phyloP scores from a whole-genome alignment of 2,113 vertebrate species.

The Eupsittula cactorum region DNA sequence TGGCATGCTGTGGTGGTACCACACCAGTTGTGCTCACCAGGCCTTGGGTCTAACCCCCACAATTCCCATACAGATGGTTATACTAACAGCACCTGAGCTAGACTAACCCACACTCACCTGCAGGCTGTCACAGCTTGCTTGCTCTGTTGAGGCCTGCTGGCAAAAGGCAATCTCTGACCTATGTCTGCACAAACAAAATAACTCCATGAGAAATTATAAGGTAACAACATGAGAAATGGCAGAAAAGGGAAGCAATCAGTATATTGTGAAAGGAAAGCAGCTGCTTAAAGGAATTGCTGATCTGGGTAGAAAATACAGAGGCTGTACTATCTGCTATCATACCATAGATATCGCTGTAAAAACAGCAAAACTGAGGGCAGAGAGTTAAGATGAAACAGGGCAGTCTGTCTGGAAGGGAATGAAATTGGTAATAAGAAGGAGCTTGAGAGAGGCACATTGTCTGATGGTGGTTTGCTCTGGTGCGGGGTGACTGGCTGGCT shows the following conservation, averaged over 20 bases:
- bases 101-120: not conserved
- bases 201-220: not conserved
- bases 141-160: not conserved
- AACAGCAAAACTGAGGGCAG: not conserved
- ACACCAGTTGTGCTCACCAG: not conserved
- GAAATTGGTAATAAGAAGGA: not conserved
- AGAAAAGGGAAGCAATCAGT: not conserved
- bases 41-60: not conserved
- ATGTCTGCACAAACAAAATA: not conserved
- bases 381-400: not conserved
- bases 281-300: not conserved
- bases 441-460: rapidly evolving
- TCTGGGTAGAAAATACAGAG: not conserved
- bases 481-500: not conserved
- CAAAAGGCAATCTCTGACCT: not conserved
- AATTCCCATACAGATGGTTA: not conserved
- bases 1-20: not conserved
- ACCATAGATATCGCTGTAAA: not conserved
- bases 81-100: rapidly evolving
- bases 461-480: not conserved
- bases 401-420: not conserved
- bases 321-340: not conserved
- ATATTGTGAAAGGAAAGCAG: not conserved
- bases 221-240: not conserved
- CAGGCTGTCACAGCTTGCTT: not conserved